Base-by-base conservation (phyloP, 2,113 vertebrate genomes). In the Choloepus hoffmanni region DNA sequence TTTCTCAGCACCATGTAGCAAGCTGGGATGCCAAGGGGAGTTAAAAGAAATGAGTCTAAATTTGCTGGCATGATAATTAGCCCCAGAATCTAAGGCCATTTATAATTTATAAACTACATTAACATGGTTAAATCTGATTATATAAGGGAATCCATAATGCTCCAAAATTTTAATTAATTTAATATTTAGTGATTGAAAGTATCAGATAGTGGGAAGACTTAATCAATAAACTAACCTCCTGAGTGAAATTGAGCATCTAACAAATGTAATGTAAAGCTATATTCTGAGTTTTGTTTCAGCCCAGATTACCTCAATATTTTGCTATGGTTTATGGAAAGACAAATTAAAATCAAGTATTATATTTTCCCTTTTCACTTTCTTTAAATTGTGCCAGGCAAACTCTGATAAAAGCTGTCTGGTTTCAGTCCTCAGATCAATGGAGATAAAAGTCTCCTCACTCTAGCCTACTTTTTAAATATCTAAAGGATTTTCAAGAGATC, bases 401-500 rank as follows among this genome's bases (percentile, higher is more conserved):
- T 33, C 50, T 70, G 14, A 53, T 55, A 85, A 88, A 82, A 97
- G 36, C n/a, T 70, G 7, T 48, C 79, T 70, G 5, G 15, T 88
- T 91, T 94, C 18, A 45, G 30, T 53, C 60, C 13, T 82, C 73
- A 53, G 74, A 58, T 81, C 14, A 43, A 13, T n/a, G 30, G 16
- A 77, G 19, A 84, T n/a, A 77, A 86, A 83, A 95, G n/a, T 63
- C 45, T 77, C 68, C 43, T 84, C 81, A 68, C 23, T 68, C 36
- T 45, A 73, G 23, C 36, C 36, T 73, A 77, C 26, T 91, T 83
- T 68, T 55, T 40, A 94, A 83, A 78, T 40, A 87, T 18, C 36
- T 53, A 55, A 72, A 53, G 81, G 53, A 84, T 86, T 83, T 85
- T 74, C 43, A 63, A 77, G 67, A 89, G 83, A 87, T 74, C 72